These are phyloP conservation scores for Chrysochloris asiatica DNA, from an alignment of 2,113 vertebrate genomes.

Conservation along the genomic window DNA sequence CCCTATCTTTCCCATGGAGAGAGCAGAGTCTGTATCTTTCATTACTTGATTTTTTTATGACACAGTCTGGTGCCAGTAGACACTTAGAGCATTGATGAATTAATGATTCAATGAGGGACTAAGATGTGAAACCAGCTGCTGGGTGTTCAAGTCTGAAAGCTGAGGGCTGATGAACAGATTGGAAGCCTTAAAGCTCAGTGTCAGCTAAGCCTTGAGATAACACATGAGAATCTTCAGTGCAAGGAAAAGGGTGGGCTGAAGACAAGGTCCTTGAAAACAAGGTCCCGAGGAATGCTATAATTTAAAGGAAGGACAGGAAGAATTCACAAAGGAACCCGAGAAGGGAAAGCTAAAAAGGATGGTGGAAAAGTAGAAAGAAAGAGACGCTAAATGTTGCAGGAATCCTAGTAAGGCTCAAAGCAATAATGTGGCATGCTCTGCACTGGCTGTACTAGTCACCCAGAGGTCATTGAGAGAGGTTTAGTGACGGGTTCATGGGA, in stretches of 20 bases:
- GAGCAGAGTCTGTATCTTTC: neutral
- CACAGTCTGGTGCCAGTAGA: neutral
- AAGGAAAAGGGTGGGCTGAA: neutral
- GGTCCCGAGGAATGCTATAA: neutral
- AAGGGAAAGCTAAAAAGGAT: neutral
- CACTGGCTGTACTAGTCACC: neutral
- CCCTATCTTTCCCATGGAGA: neutral
- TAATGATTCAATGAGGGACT: neutral
- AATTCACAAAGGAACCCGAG: neutral
- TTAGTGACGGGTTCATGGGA: neutral
- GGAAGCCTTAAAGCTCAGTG: neutral
- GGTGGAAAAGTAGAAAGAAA: neutral
- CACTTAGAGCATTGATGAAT: constrained; percentile 14
- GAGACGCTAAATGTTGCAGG: neutral
- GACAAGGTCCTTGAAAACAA: neutral
- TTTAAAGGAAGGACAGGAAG: neutral
- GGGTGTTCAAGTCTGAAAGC: neutral
- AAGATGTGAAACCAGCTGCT: neutral
- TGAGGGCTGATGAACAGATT: neutral
- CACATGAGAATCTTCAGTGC: neutral
- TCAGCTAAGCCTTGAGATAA: neutral
- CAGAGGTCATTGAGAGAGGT: neutral
- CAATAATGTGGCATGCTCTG: neutral
- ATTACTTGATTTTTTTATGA: neutral
- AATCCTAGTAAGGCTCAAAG: neutral